These are phyloP conservation scores for Drosophila phalerata DNA, from an alignment of 2,888 invertebrate genomes.

Conservation along the genomic window DNA sequence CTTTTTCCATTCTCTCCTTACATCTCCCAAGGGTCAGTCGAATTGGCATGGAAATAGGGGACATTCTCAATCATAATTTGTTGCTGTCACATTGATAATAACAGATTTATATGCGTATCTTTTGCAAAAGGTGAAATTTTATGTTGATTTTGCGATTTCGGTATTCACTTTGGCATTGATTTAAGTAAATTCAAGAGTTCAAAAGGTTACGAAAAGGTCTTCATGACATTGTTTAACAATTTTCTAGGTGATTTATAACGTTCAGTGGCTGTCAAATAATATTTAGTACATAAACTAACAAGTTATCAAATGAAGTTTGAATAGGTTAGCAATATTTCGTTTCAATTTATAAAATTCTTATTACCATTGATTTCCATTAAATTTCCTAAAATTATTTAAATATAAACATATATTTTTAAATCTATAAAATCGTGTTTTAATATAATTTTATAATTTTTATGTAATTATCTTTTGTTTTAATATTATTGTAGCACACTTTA, in stretches of 20 bases:
- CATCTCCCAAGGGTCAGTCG: constrained; percentile 34
- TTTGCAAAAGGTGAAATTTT: constrained; percentile 65
- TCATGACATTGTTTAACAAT: not conserved
- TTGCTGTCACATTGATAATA: constrained; percentile 82
- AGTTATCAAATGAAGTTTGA: not conserved
- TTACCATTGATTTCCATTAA: not conserved
- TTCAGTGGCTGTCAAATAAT: not conserved
- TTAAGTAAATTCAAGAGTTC: constrained; percentile 18
- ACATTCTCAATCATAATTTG: constrained; percentile 80
- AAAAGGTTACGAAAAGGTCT: constrained; percentile 1
- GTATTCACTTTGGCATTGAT: constrained; percentile 6
- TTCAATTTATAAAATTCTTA: no score
- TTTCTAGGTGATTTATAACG: not conserved
- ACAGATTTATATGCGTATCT: constrained; percentile 74
- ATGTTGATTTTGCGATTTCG: constrained; percentile 37
- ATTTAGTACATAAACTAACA: not conserved
- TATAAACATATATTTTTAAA: not conserved
- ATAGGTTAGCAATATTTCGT: not conserved
- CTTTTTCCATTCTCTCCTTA: constrained; percentile 4
- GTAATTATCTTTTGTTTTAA: no score
- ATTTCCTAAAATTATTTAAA: not conserved
- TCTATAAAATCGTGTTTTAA: no score
- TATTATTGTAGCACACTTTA: no score
- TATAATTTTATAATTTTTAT: no score
- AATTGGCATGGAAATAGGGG: constrained; percentile 46